Evolutionary conservation across 2,888 invertebrate genomes (phyloP).

Genomic region (Acrobasis consociella): DNA sequence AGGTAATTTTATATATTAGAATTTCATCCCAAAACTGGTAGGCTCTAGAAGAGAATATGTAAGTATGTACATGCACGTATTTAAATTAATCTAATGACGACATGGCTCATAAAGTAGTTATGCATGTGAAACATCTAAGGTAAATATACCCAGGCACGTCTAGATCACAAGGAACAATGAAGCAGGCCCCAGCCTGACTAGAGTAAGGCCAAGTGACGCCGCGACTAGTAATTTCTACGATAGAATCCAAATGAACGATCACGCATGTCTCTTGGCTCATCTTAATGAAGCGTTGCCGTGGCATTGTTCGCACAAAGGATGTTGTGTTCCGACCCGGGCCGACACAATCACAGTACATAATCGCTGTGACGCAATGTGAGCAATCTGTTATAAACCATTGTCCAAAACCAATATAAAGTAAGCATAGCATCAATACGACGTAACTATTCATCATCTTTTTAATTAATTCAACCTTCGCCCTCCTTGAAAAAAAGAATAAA

Average conservation of each 20-base stretch:
- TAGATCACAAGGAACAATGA: not conserved
- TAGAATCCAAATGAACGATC: constrained; percentile 1
- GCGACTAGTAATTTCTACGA: not conserved
- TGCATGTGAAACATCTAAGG: too few relatives aligned
- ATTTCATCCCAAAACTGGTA: too few relatives aligned
- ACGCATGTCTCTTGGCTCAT: constrained; percentile 6
- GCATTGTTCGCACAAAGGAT: constrained; percentile 28
- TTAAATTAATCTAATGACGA: too few relatives aligned
- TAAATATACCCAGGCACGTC: too few relatives aligned
- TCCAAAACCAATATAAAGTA: constrained; percentile 23
- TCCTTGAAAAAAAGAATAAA: too few relatives aligned
- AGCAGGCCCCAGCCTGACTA: not conserved
- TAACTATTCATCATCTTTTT: not conserved
- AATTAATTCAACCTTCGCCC: too few relatives aligned
- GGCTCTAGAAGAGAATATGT: too few relatives aligned
- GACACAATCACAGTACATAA: constrained; percentile 19
- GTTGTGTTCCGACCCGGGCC: constrained; percentile 12
- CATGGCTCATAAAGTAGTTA: too few relatives aligned
- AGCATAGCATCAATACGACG: not conserved
- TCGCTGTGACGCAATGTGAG: constrained; percentile 18
- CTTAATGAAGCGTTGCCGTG: constrained; percentile 27
- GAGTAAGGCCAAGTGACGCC: not conserved
- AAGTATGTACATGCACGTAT: too few relatives aligned
- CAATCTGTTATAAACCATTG: constrained; percentile 25
- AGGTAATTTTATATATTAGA: too few relatives aligned